Base-by-base conservation (phyloP, 2,797 vertebrate genomes). In the Setipinna tenuifilis region DNA sequence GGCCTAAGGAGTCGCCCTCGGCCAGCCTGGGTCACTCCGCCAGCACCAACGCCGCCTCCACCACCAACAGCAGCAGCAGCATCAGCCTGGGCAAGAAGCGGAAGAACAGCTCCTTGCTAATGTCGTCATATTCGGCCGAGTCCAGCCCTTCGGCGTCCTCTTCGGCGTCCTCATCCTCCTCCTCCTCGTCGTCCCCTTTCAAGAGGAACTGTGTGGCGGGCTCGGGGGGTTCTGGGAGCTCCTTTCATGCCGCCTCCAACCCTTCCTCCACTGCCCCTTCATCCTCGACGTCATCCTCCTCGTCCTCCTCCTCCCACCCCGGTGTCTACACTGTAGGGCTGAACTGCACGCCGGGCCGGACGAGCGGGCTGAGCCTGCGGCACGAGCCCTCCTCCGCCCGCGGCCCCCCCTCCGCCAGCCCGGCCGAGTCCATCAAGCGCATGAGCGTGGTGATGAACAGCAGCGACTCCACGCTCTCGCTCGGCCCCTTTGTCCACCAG, bases 401-500 rank as follows among this genome's bases (percentile, higher is more conserved):
- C 92, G 98, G 96, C 9, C 96, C 97, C 88, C 95, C 95, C 0
- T 95, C 96, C 0, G 97, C 97, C 90, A 99, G 96, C 95, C 97
- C 98, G 2, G 97, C 97, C 1, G 98, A 99, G 90, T 96, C 98
- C 83, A 99, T 99, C 92, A 99, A 98, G 90, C 97, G 98, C 88
- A 99, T 99, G 98, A 99, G 98, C 48, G 98, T 99, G 89, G 96
- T 99, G 93, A 98, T 99, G 96, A 99, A 99, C 95, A 99, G 98
- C 92, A 95, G 98, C 0, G 97, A 99, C 93, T 99, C 98, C 88
- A 99, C 97, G 0, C 98, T 99, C 68, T 99, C 98, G 10, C 95
- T 99, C 19, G 98, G 98, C 85, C 98, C 98, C 0, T 99, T 99
- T 62, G 95, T 99, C 85, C 98, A 99, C 93, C 98, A 96, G 90